These are phyloP conservation scores for Agrotis ipsilon DNA, from an alignment of 2,888 invertebrate species.

Conservation along the genomic window DNA sequence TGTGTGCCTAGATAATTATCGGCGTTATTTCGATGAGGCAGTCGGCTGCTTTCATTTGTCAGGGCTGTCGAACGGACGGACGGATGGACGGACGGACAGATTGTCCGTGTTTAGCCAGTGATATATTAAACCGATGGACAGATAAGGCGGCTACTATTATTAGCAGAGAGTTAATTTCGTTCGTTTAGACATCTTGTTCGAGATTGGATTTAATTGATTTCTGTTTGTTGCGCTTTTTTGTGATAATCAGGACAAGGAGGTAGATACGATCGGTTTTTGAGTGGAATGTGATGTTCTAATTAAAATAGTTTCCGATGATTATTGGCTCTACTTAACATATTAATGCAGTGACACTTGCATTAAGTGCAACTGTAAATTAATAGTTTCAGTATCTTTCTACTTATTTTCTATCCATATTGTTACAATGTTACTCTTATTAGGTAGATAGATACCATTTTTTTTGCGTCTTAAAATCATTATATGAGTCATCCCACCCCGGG, in stretches of 20 bases:
- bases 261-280: conserved; percentile 48
- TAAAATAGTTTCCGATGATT: conserved; percentile 46
- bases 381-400: neutral
- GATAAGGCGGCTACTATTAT: conserved; percentile 73
- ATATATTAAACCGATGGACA: conserved; percentile 78
- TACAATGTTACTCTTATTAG: neutral
- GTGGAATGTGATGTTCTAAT: conserved; percentile 63
- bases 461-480: no score
- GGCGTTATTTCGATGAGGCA: conserved; percentile 70
- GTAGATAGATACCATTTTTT: no score
- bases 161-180: conserved; percentile 72
- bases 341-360: neutral
- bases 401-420: neutral
- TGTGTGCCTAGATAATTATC: conserved; percentile 76
- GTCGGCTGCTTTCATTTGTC: conserved; percentile 78
- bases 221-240: conserved; percentile 66
- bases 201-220: conserved; percentile 67
- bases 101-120: conserved; percentile 76
- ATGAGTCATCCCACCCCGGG: no score
- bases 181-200: conserved; percentile 68
- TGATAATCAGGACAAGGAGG: conserved; percentile 53
- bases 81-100: conserved; percentile 72
- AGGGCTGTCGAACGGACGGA: conserved; percentile 68
- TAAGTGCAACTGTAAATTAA: neutral
- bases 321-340: conserved; percentile 33